Percentiles rank a stretch among this genome's conserved stretches.
phyloP scores from a whole-genome alignment of 2,113 vertebrate species.

The Lathamus discolor region DNA sequence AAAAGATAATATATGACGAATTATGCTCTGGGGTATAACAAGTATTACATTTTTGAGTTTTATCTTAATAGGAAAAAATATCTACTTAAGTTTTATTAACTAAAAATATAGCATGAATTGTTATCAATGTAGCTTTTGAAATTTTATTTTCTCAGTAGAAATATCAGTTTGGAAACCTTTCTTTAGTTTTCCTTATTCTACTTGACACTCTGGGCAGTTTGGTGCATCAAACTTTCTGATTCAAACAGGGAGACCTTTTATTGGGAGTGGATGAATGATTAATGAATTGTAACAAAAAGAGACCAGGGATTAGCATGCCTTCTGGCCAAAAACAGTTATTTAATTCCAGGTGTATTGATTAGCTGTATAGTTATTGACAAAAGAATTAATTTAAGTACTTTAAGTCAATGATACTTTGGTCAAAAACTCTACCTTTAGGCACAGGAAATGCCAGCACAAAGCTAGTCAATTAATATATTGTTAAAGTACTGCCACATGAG shows the following conservation, averaged over 20 bases:
- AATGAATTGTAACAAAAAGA: slow-evolving; percentile 72
- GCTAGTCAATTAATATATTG: slow-evolving; percentile 51
- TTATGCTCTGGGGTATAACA: slow-evolving; percentile 43
- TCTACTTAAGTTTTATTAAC: slow-evolving; percentile 59
- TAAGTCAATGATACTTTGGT: slow-evolving; percentile 77
- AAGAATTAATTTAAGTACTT: slow-evolving; percentile 85
- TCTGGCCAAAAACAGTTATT: slow-evolving; percentile 71
- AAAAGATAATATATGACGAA: slow-evolving; percentile 56
- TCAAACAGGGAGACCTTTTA: neutral
- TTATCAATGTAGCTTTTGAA: neutral
- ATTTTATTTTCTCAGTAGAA: slow-evolving; percentile 19
- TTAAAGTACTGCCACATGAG: slow-evolving; percentile 41
- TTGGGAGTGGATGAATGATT: slow-evolving; percentile 54
- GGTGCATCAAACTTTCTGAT: neutral
- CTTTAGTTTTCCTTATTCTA: neutral
- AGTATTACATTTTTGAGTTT: slow-evolving; percentile 45
- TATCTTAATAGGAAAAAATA: slow-evolving; percentile 66
- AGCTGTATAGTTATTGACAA: slow-evolving; percentile 81
- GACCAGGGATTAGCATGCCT: slow-evolving; percentile 69
- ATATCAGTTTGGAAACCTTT: neutral
- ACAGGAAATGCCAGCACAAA: slow-evolving; percentile 60
- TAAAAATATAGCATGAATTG: slow-evolving; percentile 31
- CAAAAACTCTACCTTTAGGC: slow-evolving; percentile 63
- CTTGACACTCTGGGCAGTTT: neutral
- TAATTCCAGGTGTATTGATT: slow-evolving; percentile 85